These are phyloP conservation scores for Agrotis clavis DNA, from an alignment of 2,888 invertebrate genomes.

Conservation along the genomic window DNA sequence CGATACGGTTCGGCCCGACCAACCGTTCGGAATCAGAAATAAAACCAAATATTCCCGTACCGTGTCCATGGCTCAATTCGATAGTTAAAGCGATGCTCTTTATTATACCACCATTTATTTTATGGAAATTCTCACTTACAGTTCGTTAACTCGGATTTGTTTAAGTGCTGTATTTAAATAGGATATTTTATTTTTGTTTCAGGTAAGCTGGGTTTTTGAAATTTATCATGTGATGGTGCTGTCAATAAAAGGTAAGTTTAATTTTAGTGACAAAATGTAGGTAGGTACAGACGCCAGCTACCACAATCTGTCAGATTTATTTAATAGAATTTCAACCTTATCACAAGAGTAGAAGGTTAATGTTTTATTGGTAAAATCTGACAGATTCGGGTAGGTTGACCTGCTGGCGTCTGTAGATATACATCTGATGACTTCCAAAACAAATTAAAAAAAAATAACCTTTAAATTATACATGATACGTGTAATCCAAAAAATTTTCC, in stretches of 20 bases:
- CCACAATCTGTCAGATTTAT: no score
- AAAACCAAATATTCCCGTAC: slow-evolving; percentile 78
- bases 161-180: slow-evolving; percentile 56
- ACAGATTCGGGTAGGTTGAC: no score
- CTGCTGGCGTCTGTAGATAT: no score
- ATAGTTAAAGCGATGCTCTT: slow-evolving; percentile 72
- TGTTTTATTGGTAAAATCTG: no score
- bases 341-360: no score
- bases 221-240: slow-evolving; percentile 2
- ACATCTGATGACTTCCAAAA: background rate
- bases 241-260: slow-evolving; percentile 73
- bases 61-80: slow-evolving; percentile 74
- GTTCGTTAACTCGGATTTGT: slow-evolving; percentile 75
- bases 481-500: slow-evolving; percentile 24
- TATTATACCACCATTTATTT: slow-evolving; percentile 78
- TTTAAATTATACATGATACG: background rate
- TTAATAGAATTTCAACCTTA: no score
- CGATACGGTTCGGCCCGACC: slow-evolving; percentile 56
- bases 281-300: no score
- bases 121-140: slow-evolving; percentile 77
- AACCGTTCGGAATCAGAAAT: slow-evolving; percentile 63
- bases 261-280: background rate
- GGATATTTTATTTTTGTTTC: slow-evolving; percentile 58
- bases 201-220: slow-evolving; percentile 57
- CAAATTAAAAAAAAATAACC: background rate